These are phyloP conservation scores for Whitmania pigra DNA, from an alignment of 1,140 invertebrate genomes.

Conservation along the genomic window DNA sequence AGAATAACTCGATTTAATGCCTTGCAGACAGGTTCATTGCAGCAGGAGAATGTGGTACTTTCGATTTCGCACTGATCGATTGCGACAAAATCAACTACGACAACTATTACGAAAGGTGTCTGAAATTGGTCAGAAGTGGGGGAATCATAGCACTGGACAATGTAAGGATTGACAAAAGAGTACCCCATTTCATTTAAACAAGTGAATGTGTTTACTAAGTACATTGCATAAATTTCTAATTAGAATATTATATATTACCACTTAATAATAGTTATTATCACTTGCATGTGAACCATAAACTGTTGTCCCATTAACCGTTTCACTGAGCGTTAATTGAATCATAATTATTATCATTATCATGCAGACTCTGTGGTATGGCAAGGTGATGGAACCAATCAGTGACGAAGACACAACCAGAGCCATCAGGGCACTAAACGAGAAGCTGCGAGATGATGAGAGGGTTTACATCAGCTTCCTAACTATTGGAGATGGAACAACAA, in stretches of 20 bases:
- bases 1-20: neutral
- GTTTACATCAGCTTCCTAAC: constrained; percentile 15
- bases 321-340: no score
- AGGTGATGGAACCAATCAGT: constrained; percentile 8
- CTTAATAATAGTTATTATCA: no score
- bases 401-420: constrained; percentile 2
- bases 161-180: constrained; percentile 27
- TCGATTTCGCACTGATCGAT: constrained; percentile 47
- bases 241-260: no score
- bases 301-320: no score
- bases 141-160: constrained; percentile 45
- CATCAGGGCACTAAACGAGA: constrained; percentile 15
- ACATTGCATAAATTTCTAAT: no score
- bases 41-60: constrained; percentile 38
- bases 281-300: no score
- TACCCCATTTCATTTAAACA: no score
- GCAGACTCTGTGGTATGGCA: constrained; percentile 22
- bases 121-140: constrained; percentile 37
- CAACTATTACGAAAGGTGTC: constrained; percentile 40
- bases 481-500: constrained; percentile 21
- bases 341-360: no score
- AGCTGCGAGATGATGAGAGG: constrained; percentile 19
- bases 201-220: no score
- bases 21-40: constrained; percentile 34
- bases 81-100: constrained; percentile 42